Evolutionary conservation across 1,140 invertebrate species (phyloP), one percentile per base, ranked within the genome.

Genomic region (Mesaphorura yosii): DNA sequence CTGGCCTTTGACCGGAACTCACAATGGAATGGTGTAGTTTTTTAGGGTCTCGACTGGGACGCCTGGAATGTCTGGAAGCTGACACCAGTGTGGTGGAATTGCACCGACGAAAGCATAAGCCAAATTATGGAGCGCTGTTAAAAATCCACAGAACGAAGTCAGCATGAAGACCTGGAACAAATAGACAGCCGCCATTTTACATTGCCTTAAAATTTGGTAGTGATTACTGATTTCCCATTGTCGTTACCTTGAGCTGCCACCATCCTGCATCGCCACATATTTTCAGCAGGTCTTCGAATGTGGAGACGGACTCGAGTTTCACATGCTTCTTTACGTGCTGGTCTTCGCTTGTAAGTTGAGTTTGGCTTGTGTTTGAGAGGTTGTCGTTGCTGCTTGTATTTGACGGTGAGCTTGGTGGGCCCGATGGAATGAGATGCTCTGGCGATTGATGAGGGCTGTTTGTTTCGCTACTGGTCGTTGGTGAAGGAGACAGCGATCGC

Each of bases 101-200:
- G 57, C 59, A 44, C 59, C 62, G 53, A 64, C 55, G 42, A 64
- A 64, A 25, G 59, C 62, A 53, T 64, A 64, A 22, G 48, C 53
- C 37, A 60, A 47, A 34, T 60, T 60, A 20, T 60, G 58, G 37
- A 60, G 22, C 5, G 58, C 58, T 23, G 58, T 60, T n/a, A 50
- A 37, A 31, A 60, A 53, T 23, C 58, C 58, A 46, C 49, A 52
- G 25, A 49, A 56, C 4, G 58, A 60, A 25, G 49, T 54, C 40
- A 60, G 22, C 19, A 60, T 17, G 34, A 60, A 60, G 15, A 56
- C 38, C 58, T 60, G 39, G 22, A 45, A 48, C 51, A 37, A 15
- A 20, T n/a, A 38, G 23, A 34, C 10, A 34, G 10, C 31, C 10
- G n/a, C 31, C n/a, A n/a, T 34, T 34, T 34, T 10, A 34, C 31